Conservation (phyloP, 2,888 invertebrate species). For the Arge pagana region DNA sequence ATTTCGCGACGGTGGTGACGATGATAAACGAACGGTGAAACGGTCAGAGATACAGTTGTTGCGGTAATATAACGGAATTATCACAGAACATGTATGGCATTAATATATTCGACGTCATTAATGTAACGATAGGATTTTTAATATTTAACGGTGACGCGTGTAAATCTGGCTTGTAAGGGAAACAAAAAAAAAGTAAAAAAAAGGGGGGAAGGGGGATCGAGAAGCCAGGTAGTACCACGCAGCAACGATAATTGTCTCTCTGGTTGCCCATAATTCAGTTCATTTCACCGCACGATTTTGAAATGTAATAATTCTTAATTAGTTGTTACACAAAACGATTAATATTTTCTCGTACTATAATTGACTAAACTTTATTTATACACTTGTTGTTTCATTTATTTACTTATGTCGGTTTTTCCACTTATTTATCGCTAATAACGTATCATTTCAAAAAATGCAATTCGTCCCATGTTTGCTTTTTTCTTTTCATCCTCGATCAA, state of each 20-base stretch:
- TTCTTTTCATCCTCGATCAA: neutral
- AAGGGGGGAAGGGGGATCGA: constrained; percentile 56
- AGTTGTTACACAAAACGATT: constrained; percentile 51
- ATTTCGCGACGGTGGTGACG: neutral
- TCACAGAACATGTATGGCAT: constrained; percentile 61
- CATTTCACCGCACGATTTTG: constrained; percentile 30
- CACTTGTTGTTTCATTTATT: constrained; percentile 30
- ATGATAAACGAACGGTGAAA: constrained; percentile 20
- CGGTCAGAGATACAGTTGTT: constrained; percentile 50
- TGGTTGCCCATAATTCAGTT: constrained; percentile 57
- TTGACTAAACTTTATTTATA: constrained; percentile 55
- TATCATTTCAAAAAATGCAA: constrained; percentile 6
- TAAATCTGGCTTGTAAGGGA: constrained; percentile 51
- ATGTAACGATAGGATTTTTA: constrained; percentile 49
- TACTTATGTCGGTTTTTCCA: constrained; percentile 14
- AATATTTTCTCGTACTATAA: constrained; percentile 47
- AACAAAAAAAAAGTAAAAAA: too few relatives aligned
- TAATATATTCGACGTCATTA: constrained; percentile 55
- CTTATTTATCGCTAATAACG: constrained; percentile 8
- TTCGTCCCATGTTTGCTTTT: neutral
- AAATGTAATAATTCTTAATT: constrained; percentile 36
- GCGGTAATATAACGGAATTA: constrained; percentile 59
- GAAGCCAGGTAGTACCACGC: constrained; percentile 50
- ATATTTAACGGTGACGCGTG: constrained; percentile 50
- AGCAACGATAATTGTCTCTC: constrained; percentile 48